Conservation (phyloP, 2,888 invertebrate genomes). For the Philonicus albiceps region DNA sequence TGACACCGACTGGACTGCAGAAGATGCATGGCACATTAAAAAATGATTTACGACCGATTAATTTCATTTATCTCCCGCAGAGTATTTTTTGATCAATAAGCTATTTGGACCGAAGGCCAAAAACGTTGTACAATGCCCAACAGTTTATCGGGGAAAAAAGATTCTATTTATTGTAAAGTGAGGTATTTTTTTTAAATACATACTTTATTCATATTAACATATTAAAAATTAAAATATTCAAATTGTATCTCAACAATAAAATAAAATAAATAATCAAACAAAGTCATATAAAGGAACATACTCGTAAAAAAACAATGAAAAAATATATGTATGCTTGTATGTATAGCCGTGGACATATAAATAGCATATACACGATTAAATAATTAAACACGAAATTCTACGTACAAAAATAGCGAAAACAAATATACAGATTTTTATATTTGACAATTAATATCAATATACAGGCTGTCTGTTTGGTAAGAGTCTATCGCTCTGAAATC, state of each 20-base stretch:
- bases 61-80: background rate
- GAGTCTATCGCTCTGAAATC: no score
- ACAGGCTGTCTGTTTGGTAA: no score
- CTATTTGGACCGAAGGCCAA: background rate
- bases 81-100: background rate
- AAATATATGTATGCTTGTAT: no score
- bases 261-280: background rate
- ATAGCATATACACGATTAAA: no score
- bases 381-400: no score
- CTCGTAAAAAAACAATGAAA: no score
- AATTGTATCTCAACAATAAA: background rate
- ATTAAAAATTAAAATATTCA: background rate
- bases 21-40: background rate
- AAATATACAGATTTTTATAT: no score
- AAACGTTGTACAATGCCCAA: background rate
- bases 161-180: background rate
- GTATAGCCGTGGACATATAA: no score
- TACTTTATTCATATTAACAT: background rate
- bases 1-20: background rate
- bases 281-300: no score
- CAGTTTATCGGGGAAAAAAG: background rate
- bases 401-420: no score
- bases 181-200: background rate
- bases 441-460: no score
- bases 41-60: background rate